Percentiles rank a stretch among this genome's conserved stretches.
These are phyloP conservation scores for Lutjanus campechanus DNA, from an alignment of 2,797 vertebrate species.

Conservation along the genomic window DNA sequence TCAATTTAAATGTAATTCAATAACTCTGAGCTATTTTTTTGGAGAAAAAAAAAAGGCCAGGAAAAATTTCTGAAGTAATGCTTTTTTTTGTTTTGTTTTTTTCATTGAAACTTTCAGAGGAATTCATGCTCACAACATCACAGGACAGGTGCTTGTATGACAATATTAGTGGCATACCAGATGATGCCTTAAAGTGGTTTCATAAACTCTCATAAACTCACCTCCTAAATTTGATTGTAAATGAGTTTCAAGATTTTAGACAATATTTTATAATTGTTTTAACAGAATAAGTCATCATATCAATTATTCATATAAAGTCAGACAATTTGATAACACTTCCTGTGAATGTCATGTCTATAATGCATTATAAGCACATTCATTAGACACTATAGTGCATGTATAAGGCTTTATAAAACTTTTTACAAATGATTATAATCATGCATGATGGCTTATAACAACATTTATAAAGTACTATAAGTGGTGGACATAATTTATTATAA, in stretches of 20 bases:
- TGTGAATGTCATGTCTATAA: too few species aligned
- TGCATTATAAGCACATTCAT: too few species aligned
- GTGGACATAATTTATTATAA: too few species aligned
- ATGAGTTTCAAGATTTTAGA: background rate
- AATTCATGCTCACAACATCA: background rate
- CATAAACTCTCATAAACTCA: background rate
- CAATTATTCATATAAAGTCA: background rate
- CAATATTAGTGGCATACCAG: background rate
- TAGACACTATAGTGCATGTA: too few species aligned
- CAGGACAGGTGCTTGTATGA: background rate
- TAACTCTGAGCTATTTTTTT: constrained; percentile 13
- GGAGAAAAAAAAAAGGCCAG: background rate
- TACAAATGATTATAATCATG: too few species aligned
- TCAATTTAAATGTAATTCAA: constrained; percentile 2
- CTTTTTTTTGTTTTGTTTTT: background rate
- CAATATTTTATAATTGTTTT: background rate
- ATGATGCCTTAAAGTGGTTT: background rate
- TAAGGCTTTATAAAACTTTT: too few species aligned
- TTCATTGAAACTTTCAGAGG: background rate
- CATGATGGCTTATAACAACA: too few species aligned
- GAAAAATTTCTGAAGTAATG: background rate
- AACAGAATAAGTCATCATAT: background rate
- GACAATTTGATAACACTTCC: too few species aligned
- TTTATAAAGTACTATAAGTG: too few species aligned
- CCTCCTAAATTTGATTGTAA: background rate